Evolutionary conservation across 92 coral and sea anemone genomes (phyloP).

Genomic region (Paramuricea clavata): DNA sequence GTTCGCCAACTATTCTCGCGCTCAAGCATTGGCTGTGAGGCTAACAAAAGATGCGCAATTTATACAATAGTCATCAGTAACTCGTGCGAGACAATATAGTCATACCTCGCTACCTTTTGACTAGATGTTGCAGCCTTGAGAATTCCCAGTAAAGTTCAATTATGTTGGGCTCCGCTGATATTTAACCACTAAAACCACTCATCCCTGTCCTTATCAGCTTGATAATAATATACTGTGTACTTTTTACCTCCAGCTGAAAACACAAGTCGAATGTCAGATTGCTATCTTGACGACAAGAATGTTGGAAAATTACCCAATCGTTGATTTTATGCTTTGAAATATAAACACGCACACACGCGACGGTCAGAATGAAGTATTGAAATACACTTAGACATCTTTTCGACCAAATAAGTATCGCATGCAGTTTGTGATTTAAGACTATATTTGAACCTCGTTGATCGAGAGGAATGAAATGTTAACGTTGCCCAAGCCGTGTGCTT

Average conservation of each 20-base stretch:
- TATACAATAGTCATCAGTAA: not conserved
- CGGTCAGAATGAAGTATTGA: not conserved
- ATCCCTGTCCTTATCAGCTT: not conserved
- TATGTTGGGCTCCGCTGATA: not conserved
- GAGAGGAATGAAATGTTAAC: not conserved
- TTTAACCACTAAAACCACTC: not conserved
- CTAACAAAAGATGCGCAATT: not conserved
- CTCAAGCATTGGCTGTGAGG: not conserved
- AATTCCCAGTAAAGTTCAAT: not conserved
- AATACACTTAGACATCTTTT: not conserved
- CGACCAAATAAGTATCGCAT: not conserved
- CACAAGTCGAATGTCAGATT: constrained; percentile 7
- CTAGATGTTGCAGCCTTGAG: not conserved
- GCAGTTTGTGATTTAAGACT: not conserved
- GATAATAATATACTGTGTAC: not conserved
- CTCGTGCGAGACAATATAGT: not conserved
- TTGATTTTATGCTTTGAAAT: not conserved
- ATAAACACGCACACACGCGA: constrained; percentile 3
- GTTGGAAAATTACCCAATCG: not conserved
- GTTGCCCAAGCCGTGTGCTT: not conserved
- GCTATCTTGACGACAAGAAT: constrained; percentile 17
- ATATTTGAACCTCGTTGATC: constrained; percentile 7
- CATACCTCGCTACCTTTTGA: not conserved
- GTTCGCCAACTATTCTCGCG: too few species aligned
- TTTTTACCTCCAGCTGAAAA: not conserved